These are phyloP conservation scores for Drosophila paucipuncta DNA, from an alignment of 2,888 invertebrate species.

Conservation along the genomic window DNA sequence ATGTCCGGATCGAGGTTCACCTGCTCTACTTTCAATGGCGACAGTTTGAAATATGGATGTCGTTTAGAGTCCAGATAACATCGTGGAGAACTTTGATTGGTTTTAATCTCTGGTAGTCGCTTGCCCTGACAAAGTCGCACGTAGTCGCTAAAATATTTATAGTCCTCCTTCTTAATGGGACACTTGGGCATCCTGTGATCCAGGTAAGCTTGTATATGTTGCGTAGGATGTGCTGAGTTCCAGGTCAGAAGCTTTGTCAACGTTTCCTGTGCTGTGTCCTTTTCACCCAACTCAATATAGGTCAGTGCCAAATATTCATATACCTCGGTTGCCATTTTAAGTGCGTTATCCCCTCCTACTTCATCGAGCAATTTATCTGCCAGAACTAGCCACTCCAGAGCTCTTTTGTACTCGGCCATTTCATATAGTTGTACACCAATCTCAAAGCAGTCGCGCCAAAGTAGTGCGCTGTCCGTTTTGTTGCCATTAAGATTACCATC, in stretches of 20 bases:
- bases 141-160: constrained; percentile 40
- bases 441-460: constrained; percentile 69
- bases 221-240: constrained; percentile 33
- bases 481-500: constrained; percentile 92
- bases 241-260: constrained; percentile 44
- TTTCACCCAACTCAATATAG: constrained; percentile 58
- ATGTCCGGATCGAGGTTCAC: constrained; percentile 91
- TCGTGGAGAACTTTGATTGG: background rate
- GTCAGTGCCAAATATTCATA: constrained; percentile 69
- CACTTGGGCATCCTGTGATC: constrained; percentile 16
- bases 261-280: constrained; percentile 31
- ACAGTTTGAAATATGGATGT: constrained; percentile 90
- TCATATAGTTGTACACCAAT: constrained; percentile 71
- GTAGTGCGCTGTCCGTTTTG: constrained; percentile 86
- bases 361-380: constrained; percentile 30
- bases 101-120: constrained; percentile 19
- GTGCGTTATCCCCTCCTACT: background rate
- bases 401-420: constrained; percentile 22
- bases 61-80: constrained; percentile 58
- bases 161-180: accelerated
- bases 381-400: constrained; percentile 62
- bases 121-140: constrained; percentile 66
- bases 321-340: constrained; percentile 35
- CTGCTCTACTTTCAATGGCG: constrained; percentile 92
- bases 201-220: constrained; percentile 42